These are phyloP conservation scores for Diplazon laetatorius DNA, from an alignment of 2,888 invertebrate species.

Conservation along the genomic window DNA sequence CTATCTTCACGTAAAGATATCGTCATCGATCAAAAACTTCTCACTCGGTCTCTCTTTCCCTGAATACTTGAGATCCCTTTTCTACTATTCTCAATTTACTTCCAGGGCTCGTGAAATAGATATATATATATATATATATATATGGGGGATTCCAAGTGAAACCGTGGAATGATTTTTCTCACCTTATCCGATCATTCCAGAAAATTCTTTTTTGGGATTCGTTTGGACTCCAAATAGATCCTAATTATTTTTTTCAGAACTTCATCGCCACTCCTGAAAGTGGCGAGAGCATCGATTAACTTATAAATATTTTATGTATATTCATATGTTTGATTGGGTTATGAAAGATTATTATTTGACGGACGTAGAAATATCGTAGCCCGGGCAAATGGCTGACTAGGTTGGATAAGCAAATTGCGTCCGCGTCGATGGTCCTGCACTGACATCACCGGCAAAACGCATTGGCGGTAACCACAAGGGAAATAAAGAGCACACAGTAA, in stretches of 20 bases:
- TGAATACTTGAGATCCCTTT: constrained; percentile 7
- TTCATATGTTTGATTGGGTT: too few relatives aligned
- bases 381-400: constrained; percentile 58
- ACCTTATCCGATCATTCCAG: too few relatives aligned
- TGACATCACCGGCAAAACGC: constrained; percentile 9
- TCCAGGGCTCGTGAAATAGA: not conserved
- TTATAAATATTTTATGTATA: too few relatives aligned
- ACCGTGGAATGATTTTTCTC: too few relatives aligned
- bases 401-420: constrained; percentile 77
- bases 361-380: constrained; percentile 50
- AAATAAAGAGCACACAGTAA: constrained; percentile 4
- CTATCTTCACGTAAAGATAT: constrained; percentile 30
- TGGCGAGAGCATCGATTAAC: too few relatives aligned
- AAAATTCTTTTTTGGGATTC: too few relatives aligned
- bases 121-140: too few relatives aligned
- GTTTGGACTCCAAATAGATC: too few relatives aligned
- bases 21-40: constrained; percentile 34
- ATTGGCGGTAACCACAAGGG: not conserved
- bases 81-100: constrained; percentile 34
- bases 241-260: too few relatives aligned
- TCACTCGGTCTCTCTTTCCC: not conserved
- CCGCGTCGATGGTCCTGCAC: constrained; percentile 51
- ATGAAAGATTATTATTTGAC: constrained; percentile 50
- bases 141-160: too few relatives aligned
- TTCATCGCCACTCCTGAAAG: too few relatives aligned